phyloP scores from a whole-genome alignment of 2,888 invertebrate genomes.

The Neocrepidodera transversa region DNA sequence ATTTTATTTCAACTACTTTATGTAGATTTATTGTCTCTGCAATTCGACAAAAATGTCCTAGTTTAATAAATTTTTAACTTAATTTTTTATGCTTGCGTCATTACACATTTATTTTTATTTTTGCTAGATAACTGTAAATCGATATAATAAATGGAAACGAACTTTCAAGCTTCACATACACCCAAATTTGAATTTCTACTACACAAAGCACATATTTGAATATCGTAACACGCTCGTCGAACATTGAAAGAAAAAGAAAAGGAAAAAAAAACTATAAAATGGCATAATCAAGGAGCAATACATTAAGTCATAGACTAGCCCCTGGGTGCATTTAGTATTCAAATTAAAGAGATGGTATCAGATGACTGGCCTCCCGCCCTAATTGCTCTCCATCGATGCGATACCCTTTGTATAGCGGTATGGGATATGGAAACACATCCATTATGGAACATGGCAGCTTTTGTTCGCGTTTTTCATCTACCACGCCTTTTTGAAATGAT shows the following conservation, averaged over 20 bases:
- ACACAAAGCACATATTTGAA: conserved; percentile 27
- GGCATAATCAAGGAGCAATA: conserved; percentile 38
- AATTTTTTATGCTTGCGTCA: no score
- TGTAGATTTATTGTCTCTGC: no score
- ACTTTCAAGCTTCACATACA: no score
- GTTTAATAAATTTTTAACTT: no score
- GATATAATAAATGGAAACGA: no score
- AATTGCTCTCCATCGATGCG: conserved; percentile 59
- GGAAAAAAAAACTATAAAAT: conserved; percentile 29
- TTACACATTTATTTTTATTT: no score
- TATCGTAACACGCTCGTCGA: conserved; percentile 27
- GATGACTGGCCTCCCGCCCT: conserved; percentile 58
- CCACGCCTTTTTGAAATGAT: conserved; percentile 55
- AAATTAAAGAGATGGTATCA: conserved; percentile 57
- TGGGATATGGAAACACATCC: conserved; percentile 57
- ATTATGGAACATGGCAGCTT: conserved; percentile 58
- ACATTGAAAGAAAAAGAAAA: conserved; percentile 1
- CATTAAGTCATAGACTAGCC: conserved; percentile 46
- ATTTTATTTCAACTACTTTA: no score
- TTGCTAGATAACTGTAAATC: no score
- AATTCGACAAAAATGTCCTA: no score
- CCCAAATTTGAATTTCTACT: no score
- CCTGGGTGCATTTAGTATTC: conserved; percentile 55
- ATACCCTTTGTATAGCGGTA: conserved; percentile 55
- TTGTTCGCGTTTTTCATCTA: conserved; percentile 54